Conservation (phyloP, 2,797 vertebrate genomes). For the Rhinophrynus dorsalis region DNA sequence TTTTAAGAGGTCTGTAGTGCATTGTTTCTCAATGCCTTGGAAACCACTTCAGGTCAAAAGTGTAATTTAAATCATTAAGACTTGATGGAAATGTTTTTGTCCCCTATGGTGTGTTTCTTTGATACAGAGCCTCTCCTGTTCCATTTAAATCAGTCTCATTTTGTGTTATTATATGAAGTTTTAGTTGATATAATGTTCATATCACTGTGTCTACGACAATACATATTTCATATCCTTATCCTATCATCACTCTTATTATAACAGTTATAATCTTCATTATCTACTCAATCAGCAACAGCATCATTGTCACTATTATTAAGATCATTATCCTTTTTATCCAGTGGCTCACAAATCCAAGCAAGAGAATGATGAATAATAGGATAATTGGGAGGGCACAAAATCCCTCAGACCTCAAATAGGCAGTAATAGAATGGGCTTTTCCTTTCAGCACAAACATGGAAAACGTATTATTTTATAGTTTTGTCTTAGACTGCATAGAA, state of each 20-base stretch:
- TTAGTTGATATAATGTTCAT: too few relatives aligned
- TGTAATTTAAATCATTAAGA: too few relatives aligned
- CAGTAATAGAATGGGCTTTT: neutral
- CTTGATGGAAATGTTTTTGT: too few relatives aligned
- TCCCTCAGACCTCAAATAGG: neutral
- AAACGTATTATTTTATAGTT: neutral
- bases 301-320: slow-evolving; percentile 18
- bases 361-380: neutral
- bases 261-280: slow-evolving; percentile 26
- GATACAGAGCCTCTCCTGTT: too few relatives aligned
- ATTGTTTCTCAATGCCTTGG: too few relatives aligned
- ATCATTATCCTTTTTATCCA: slow-evolving; percentile 23
- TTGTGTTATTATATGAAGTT: too few relatives aligned
- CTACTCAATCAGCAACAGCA: slow-evolving; percentile 24
- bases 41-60: too few relatives aligned
- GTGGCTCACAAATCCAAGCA: neutral
- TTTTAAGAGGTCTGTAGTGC: too few relatives aligned
- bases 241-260: slow-evolving; percentile 10
- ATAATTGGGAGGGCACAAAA: neutral
- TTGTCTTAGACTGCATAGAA: neutral
- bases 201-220: too few relatives aligned
- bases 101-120: too few relatives aligned
- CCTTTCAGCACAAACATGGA: neutral
- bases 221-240: too few relatives aligned
- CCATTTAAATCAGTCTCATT: too few relatives aligned